Percentiles rank a stretch among this genome's conserved stretches.
Conservation (phyloP, 1,140 invertebrate species). For the Stegodyphus dumicola region DNA sequence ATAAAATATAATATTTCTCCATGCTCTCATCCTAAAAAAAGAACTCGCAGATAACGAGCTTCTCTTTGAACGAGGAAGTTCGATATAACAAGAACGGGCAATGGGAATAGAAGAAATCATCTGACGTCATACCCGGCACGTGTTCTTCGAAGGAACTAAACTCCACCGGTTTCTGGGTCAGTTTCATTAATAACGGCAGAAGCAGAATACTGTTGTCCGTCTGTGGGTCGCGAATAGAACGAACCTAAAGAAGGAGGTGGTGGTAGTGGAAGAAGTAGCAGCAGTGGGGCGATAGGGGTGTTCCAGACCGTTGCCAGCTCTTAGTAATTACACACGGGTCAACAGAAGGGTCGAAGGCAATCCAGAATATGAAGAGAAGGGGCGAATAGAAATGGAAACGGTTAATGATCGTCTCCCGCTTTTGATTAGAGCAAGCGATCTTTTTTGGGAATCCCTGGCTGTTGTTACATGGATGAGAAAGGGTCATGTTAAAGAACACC, state of each 20-base stretch:
- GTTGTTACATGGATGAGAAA: too few relatives aligned
- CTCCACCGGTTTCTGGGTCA: neutral
- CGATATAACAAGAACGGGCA: neutral
- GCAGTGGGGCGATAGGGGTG: too few relatives aligned
- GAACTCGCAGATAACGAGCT: neutral
- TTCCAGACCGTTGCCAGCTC: too few relatives aligned
- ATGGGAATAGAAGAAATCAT: neutral
- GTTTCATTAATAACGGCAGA: neutral
- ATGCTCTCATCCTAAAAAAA: neutral
- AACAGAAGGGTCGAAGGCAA: too few relatives aligned
- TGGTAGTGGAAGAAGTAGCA: too few relatives aligned
- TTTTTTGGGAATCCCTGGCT: too few relatives aligned
- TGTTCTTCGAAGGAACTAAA: too few relatives aligned
- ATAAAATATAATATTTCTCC: too few relatives aligned
- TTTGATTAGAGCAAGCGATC: neutral
- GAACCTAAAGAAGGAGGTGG: neutral
- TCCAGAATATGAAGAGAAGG: too few relatives aligned
- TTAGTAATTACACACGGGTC: too few relatives aligned
- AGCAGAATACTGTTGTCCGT: neutral
- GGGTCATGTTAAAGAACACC: too few relatives aligned
- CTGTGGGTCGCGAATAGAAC: neutral
- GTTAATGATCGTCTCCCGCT: conserved; percentile 5
- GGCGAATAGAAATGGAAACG: neutral
- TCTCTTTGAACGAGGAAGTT: neutral
- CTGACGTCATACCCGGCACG: too few relatives aligned